These are phyloP conservation scores for Gymnothorax javanicus DNA, from an alignment of 2,797 vertebrate genomes.

Conservation along the genomic window DNA sequence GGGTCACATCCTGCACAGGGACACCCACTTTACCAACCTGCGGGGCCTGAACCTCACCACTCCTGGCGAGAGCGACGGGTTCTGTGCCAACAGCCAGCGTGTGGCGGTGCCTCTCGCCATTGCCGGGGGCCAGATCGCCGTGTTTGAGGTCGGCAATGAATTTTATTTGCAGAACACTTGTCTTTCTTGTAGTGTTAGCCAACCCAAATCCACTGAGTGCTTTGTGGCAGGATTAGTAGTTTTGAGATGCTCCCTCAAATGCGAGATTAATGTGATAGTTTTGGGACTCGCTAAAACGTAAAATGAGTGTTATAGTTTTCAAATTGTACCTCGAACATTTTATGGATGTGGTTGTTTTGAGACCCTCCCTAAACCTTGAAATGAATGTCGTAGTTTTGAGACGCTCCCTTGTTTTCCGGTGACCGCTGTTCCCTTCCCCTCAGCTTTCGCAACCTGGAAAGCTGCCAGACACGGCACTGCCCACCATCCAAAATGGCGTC, in stretches of 20 bases:
- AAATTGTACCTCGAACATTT: no score
- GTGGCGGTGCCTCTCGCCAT: constrained; percentile 86
- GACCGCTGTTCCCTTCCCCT: background rate
- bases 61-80: constrained; percentile 88
- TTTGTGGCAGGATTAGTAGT: background rate
- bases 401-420: background rate
- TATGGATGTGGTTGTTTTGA: background rate
- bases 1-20: constrained; percentile 82
- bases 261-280: background rate
- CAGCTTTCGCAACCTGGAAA: constrained; percentile 86
- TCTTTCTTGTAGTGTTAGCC: background rate
- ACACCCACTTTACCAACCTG: constrained; percentile 91
- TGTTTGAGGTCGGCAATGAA: constrained; percentile 81
- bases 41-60: constrained; percentile 90
- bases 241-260: background rate
- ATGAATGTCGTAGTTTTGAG: background rate
- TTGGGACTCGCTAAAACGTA: background rate
- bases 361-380: background rate
- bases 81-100: constrained; percentile 80
- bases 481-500: constrained; percentile 86
- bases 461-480: constrained; percentile 75
- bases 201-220: background rate
- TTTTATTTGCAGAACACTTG: background rate
- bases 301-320: no score
- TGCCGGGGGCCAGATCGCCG: constrained; percentile 86